Evolutionary conservation across 2,797 vertebrate genomes (phyloP), one percentile per base, ranked within the genome.

Genomic region (Pogonophryne albipinna): DNA sequence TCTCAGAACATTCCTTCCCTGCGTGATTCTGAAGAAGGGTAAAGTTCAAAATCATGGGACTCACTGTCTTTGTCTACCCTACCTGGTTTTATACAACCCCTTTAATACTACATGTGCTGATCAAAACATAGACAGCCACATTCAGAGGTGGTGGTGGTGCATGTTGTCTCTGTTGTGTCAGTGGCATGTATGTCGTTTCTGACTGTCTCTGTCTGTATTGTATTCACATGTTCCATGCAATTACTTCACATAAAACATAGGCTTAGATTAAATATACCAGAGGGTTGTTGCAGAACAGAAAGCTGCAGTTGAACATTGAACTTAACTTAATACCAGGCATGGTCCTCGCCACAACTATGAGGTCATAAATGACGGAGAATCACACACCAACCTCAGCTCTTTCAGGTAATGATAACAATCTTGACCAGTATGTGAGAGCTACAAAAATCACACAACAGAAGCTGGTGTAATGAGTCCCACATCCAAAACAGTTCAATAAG

Each of bases 31-130:
- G n/a, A 79, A 61, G 73, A 76, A 64, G 78, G 71, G 19, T 76
- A 86, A 91, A 89, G 86, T 85, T 82, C 83, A 90, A 44, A 38
- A 70, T 51, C 63, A 64, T 5, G 63, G 68, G 31, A 27, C 44
- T 64, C 67, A 15, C 10, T 75, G 66, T 72, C 60, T 56, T 2
- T 0, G 1, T 13, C 9, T 17, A 19, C 6, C 31, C 16, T 49
- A 1, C 16, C 7, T 27, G 31, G 51, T 27, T 52, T 74, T 27
- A 64, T n/a, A 7, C n/a, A 51, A 23, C 41, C 52, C 41, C 3
- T 38, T 72, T 34, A 59, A 19, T 49, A 53, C 27, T 11, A n/a
- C 10, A 59, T 11, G 1, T 11, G 45, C 55, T 79, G 16, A 74
- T 47, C 4, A 27, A 20, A 27, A 57, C 31, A 27, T 31, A 14